Evolutionary conservation across 2,113 vertebrate genomes (phyloP), one percentile per base, ranked within the genome.

Genomic region (Thamnaconus septentrionalis): DNA sequence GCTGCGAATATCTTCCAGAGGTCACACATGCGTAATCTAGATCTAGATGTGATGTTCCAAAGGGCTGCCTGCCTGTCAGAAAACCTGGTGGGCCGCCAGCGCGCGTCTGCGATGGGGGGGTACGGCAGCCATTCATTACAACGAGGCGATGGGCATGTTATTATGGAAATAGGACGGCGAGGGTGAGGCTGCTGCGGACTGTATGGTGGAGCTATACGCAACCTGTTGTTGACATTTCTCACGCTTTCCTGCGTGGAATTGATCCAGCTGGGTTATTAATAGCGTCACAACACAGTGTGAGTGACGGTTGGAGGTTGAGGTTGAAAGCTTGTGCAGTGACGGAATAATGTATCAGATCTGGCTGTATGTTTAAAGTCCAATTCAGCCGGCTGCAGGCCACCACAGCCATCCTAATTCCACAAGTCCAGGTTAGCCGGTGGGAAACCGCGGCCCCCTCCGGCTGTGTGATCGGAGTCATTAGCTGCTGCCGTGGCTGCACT

Each of bases 381-480:
- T n/a, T 52, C 50, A 18, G 48, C 43, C 67, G 73, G 72, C 71
- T 60, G 62, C 53, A 40, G 46, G 69, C 69, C 58, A 56, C 64
- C 40, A 53, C 9, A 50, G n/a, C 67, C 47, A 64, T 69, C 66
- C 68, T 87, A 80, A 88, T 79, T 85, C 82, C 79, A 84, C 10
- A 69, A 64, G 69, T 78, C 70, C 86, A 88, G 83, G 77, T 31
- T 31, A 31, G 18, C 1, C 1, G 88, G 76, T 65, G 59, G 72
- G 84, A 85, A 82, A 79, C 68, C 76, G 72, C 59, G 18, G 53
- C 79, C 67, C 63, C 62, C 43, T 68, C 39, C 70, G 61, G 65
- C 74, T 48, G 55, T 61, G 74, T 67, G 61, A 71, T 65, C 55
- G 58, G 56, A 67, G 66, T 73, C 53, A 59, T 69, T 73, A 53